Evolutionary conservation across 2,797 vertebrate species (phyloP).

Genomic region (Karalla daura): DNA sequence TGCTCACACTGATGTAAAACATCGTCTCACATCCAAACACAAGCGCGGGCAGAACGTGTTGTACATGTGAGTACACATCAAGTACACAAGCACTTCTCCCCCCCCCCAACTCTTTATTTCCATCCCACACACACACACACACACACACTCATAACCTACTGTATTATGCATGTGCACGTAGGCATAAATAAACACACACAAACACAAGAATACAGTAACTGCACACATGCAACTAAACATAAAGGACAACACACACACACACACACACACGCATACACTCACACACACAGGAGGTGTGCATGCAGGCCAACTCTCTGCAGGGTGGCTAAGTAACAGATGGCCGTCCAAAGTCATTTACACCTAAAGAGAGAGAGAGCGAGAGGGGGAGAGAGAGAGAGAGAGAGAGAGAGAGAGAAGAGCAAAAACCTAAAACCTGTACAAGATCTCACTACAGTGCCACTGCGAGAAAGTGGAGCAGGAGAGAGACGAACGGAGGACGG

Average conservation of each 20-base stretch:
- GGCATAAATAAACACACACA: slow-evolving; percentile 63
- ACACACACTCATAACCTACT: slow-evolving; percentile 41
- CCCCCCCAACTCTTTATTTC: slow-evolving; percentile 5
- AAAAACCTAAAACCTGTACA: slow-evolving; percentile 55
- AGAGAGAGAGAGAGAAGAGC: slow-evolving; percentile 37
- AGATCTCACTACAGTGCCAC: slow-evolving; percentile 34
- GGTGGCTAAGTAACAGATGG: slow-evolving; percentile 82
- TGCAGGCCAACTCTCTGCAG: slow-evolving; percentile 81
- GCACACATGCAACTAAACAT: slow-evolving; percentile 58
- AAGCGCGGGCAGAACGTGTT: slow-evolving; percentile 35
- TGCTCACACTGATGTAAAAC: slow-evolving; percentile 48
- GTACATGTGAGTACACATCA: slow-evolving; percentile 38
- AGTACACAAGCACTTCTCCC: slow-evolving; percentile 3
- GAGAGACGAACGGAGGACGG: not conserved
- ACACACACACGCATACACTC: slow-evolving; percentile 49
- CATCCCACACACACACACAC: slow-evolving; percentile 31
- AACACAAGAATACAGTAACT: slow-evolving; percentile 60
- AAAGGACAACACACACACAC: slow-evolving; percentile 46
- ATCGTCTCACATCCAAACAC: slow-evolving; percentile 21
- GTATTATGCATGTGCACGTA: slow-evolving; percentile 72
- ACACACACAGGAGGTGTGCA: slow-evolving; percentile 69
- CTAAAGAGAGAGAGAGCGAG: slow-evolving; percentile 60
- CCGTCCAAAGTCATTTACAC: slow-evolving; percentile 84
- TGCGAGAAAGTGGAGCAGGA: slow-evolving; percentile 7
- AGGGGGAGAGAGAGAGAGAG: slow-evolving; percentile 57